phyloP scores from a whole-genome alignment of 2,888 invertebrate species.

The Lysandra coridon region DNA sequence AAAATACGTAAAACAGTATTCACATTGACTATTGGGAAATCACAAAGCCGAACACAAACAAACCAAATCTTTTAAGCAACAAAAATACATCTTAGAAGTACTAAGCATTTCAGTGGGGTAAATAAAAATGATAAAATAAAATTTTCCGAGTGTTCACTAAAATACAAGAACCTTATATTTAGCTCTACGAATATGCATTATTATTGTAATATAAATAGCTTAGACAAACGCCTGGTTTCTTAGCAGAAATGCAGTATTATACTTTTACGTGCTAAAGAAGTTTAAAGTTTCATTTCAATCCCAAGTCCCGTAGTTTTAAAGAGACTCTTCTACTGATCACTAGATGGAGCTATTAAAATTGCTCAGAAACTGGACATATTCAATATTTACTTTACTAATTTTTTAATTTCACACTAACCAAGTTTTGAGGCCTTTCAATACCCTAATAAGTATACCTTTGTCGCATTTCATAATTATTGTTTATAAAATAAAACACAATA shows the following conservation, averaged over 20 bases:
- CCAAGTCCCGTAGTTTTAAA: background rate
- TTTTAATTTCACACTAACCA: background rate
- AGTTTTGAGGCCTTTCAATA: background rate
- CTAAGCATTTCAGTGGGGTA: background rate
- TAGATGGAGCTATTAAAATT: background rate
- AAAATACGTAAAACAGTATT: conserved; percentile 18
- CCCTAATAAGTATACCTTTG: background rate
- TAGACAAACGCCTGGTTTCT: background rate
- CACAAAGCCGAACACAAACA: conserved; percentile 4
- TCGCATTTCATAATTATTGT: background rate
- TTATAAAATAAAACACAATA: background rate
- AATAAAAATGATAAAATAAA: background rate
- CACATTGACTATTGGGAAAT: conserved; percentile 16
- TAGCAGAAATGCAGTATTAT: too few relatives aligned
- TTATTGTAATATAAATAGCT: too few relatives aligned
- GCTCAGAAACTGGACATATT: background rate
- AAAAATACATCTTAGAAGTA: background rate
- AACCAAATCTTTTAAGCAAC: conserved; percentile 15
- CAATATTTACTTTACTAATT: background rate
- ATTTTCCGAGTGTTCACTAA: background rate
- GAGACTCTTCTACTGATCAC: background rate
- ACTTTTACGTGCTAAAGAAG: too few relatives aligned
- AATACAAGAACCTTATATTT: background rate
- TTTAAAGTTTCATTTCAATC: too few relatives aligned
- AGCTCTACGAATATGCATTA: background rate